A percentile compares a stretch with the other conserved stretches of the same genome.
Conservation (phyloP, 1,140 invertebrate genomes). For the Bicyclus anynana region DNA sequence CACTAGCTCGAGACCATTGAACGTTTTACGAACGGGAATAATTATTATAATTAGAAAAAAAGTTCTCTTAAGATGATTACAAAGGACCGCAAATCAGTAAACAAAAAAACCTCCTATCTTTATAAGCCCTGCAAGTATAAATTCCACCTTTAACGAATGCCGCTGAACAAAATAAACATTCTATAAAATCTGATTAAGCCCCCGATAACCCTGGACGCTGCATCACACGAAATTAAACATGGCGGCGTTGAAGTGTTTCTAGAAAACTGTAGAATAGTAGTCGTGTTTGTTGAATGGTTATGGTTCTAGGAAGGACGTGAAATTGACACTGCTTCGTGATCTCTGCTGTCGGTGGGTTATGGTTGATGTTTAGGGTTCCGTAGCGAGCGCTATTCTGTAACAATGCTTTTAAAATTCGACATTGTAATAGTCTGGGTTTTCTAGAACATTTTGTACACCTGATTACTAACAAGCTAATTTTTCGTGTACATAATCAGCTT, state of each 20-base stretch:
- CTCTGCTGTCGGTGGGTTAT: background rate
- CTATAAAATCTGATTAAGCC: conserved; percentile 18
- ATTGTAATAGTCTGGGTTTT: too few relatives aligned
- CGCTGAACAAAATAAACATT: conserved; percentile 1
- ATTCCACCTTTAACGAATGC: conserved; percentile 1
- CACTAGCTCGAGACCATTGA: too few relatives aligned
- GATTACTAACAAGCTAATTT: too few relatives aligned
- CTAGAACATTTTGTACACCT: too few relatives aligned
- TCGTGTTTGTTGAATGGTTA: conserved; percentile 29
- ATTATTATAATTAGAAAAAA: too few relatives aligned
- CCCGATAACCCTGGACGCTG: conserved; percentile 13
- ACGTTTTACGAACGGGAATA: too few relatives aligned
- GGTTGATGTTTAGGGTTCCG: too few relatives aligned
- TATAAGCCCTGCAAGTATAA: background rate
- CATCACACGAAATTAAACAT: conserved; percentile 22
- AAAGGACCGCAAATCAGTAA: background rate
- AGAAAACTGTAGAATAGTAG: conserved; percentile 31
- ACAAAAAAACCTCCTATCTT: background rate
- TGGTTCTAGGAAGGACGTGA: conserved; percentile 34
- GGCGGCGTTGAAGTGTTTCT: conserved; percentile 24
- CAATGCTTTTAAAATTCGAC: too few relatives aligned
- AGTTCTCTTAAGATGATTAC: too few relatives aligned
- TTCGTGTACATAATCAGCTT: too few relatives aligned
- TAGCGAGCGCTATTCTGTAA: too few relatives aligned
- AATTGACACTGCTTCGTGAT: conserved; percentile 28